Percentiles rank a stretch among this genome's conserved stretches.
Evolutionary conservation across 23 tunicate genomes (phyloP).

Genomic region (Diplosoma virens): DNA sequence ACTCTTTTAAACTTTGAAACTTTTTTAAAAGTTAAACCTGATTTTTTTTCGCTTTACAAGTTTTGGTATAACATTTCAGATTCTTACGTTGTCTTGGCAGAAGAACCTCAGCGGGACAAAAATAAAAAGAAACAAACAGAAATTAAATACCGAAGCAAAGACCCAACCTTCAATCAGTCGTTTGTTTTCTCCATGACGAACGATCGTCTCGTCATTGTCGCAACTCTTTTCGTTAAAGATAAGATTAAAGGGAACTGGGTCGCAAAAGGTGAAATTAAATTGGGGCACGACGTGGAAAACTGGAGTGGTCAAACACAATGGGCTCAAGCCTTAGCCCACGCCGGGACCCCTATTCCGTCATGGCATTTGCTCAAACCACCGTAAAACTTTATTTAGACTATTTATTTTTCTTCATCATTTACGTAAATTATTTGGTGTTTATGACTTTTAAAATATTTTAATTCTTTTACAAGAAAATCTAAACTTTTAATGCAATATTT

Average conservation of each 20-base stretch:
- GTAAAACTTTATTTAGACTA: too few relatives aligned
- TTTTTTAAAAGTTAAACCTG: too few relatives aligned
- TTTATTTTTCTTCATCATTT: too few relatives aligned
- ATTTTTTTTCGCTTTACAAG: not conserved
- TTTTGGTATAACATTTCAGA: constrained; percentile 47
- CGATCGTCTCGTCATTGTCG: constrained; percentile 72
- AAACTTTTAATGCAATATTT: too few relatives aligned
- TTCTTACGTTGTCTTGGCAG: constrained; percentile 64
- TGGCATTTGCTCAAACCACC: constrained; percentile 66
- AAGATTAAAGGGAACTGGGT: constrained; percentile 57
- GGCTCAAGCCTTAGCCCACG: constrained; percentile 67
- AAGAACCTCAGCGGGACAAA: constrained; percentile 44
- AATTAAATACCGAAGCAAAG: constrained; percentile 52
- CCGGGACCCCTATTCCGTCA: constrained; percentile 56
- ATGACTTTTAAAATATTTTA: too few relatives aligned
- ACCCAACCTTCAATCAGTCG: constrained; percentile 74
- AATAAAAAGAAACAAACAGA: constrained; percentile 74
- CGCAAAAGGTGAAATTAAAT: constrained; percentile 42
- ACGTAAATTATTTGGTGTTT: too few relatives aligned
- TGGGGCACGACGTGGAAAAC: constrained; percentile 65
- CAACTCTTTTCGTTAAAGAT: constrained; percentile 64
- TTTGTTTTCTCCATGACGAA: constrained; percentile 63
- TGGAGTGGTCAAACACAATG: constrained; percentile 73
- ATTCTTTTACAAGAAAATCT: too few relatives aligned
- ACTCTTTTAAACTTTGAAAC: too few relatives aligned